A percentile compares a stretch with the other conserved stretches of the same genome.
Conservation (phyloP, 2,797 vertebrate species). For the Girardinus metallicus region DNA sequence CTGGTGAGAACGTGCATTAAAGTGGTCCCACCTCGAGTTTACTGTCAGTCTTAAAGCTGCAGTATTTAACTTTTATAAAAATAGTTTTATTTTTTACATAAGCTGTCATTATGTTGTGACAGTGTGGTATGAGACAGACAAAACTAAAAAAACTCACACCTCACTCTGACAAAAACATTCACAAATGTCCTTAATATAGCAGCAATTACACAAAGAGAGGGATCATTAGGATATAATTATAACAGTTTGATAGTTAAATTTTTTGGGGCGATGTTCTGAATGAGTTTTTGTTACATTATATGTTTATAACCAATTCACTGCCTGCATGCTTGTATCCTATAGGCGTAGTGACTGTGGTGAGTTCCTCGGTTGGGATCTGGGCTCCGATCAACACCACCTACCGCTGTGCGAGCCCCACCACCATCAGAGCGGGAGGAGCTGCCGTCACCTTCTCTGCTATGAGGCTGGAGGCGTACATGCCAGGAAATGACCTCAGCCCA, state of each 20-base stretch:
- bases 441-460: conserved; percentile 79
- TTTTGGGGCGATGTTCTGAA: background rate
- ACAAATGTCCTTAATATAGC: background rate
- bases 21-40: background rate
- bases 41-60: background rate
- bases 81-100: background rate
- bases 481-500: conserved; percentile 79
- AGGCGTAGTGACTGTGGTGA: conserved; percentile 69
- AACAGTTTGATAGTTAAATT: background rate
- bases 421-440: conserved; percentile 66
- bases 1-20: conserved; percentile 75
- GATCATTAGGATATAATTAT: background rate
- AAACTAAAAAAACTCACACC: background rate
- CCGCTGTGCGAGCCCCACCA: conserved; percentile 76
- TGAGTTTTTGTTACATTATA: background rate
- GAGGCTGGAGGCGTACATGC: conserved; percentile 89
- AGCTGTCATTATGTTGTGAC: no score
- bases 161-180: background rate
- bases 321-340: conserved; percentile 2
- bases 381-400: conserved; percentile 86
- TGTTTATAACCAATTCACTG: background rate
- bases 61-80: background rate
- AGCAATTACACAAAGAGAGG: background rate
- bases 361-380: conserved; percentile 70
- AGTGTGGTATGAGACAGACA: no score